Evolutionary conservation across 2,113 vertebrate species (phyloP).

Genomic region (Oenanthe oenanthe): DNA sequence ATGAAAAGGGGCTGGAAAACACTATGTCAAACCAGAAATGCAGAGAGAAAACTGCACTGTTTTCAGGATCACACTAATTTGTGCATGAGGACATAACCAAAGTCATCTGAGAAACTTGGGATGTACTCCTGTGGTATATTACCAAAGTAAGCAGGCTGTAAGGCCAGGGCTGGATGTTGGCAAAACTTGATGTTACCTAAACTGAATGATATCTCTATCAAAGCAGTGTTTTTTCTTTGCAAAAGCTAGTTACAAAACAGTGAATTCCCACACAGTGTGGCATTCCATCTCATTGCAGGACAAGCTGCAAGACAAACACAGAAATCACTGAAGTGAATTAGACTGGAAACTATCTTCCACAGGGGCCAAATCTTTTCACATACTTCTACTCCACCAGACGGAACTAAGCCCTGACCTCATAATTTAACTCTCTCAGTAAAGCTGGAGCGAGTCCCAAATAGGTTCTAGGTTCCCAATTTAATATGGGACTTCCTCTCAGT

Average conservation of each 20-base stretch:
- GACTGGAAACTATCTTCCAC: constrained; percentile 34
- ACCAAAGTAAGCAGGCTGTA: neutral
- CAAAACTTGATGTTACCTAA: neutral
- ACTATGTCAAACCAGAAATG: neutral
- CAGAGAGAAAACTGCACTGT: neutral
- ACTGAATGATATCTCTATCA: neutral
- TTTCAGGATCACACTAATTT: neutral
- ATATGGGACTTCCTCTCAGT: neutral
- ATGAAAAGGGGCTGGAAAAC: neutral
- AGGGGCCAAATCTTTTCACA: neutral
- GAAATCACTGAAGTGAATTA: constrained; percentile 25
- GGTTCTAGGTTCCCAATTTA: neutral
- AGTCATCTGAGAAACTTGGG: neutral
- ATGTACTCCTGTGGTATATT: neutral
- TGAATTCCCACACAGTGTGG: neutral
- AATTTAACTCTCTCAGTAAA: neutral
- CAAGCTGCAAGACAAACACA: constrained; percentile 34
- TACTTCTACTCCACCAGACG: neutral
- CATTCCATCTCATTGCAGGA: constrained; percentile 11
- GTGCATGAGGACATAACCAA: neutral
- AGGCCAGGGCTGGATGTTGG: neutral
- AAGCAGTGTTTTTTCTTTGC: neutral
- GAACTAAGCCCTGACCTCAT: neutral
- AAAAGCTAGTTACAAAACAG: neutral
- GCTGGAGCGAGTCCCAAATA: neutral